Conservation (phyloP, 1,140 invertebrate species). For the Dendrolimus punctatus region DNA sequence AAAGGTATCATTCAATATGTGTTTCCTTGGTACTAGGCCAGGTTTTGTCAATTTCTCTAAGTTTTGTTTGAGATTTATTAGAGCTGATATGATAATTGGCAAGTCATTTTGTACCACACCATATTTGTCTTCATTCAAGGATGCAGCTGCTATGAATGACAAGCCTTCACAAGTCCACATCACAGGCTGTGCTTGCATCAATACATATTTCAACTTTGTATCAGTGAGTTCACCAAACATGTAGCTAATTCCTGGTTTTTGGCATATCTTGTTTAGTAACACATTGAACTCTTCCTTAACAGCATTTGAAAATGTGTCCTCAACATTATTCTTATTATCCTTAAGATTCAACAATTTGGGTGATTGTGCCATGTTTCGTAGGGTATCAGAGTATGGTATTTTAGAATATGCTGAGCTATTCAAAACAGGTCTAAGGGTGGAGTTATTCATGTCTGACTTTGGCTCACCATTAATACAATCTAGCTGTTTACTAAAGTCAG, state of each 20-base stretch:
- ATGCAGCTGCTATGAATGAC: conserved; percentile 77
- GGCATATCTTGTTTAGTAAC: conserved; percentile 54
- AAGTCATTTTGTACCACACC: conserved; percentile 87
- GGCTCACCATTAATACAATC: conserved; percentile 68
- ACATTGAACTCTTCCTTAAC: conserved; percentile 46
- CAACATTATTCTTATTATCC: conserved; percentile 41
- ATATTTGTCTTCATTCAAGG: conserved; percentile 82
- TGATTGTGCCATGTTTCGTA: conserved; percentile 63
- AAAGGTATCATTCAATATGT: conserved; percentile 73
- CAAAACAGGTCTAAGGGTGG: conserved; percentile 19
- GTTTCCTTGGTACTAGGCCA: conserved; percentile 74
- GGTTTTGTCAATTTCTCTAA: conserved; percentile 81
- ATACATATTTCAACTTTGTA: conserved; percentile 75
- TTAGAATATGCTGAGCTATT: conserved; percentile 33
- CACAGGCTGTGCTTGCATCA: conserved; percentile 78
- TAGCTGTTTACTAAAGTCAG: conserved; percentile 75
- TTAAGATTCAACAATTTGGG: conserved; percentile 39
- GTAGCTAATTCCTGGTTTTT: conserved; percentile 77
- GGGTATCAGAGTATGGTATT: conserved; percentile 41
- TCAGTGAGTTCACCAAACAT: conserved; percentile 81
- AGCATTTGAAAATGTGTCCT: conserved; percentile 50
- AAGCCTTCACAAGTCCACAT: conserved; percentile 81
- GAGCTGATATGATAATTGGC: conserved; percentile 75
- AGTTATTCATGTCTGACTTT: conserved; percentile 38
- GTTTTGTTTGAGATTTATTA: conserved; percentile 78